These are phyloP conservation scores for Otus scops DNA, from an alignment of 2,797 vertebrate species.

Conservation along the genomic window DNA sequence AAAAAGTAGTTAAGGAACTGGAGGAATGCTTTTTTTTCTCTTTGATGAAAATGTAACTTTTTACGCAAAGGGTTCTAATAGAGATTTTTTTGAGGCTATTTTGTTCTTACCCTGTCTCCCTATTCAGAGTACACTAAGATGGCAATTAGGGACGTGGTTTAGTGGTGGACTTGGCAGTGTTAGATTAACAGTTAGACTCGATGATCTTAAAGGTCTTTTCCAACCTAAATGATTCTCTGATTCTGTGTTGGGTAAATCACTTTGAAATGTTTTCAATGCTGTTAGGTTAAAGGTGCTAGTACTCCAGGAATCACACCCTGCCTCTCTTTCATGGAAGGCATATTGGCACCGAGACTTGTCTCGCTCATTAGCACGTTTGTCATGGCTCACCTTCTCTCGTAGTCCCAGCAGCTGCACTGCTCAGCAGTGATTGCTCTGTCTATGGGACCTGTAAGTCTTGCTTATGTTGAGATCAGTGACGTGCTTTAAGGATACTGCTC, in stretches of 20 bases:
- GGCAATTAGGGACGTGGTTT: neutral
- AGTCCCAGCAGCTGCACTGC: neutral
- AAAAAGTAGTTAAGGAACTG: neutral
- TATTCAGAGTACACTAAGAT: neutral
- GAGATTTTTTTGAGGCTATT: neutral
- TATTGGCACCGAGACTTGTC: neutral
- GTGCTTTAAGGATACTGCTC: conserved; percentile 33
- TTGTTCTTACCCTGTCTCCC: neutral
- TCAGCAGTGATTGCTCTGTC: neutral
- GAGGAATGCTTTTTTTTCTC: neutral
- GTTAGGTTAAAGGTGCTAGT: neutral
- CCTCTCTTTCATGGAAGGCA: neutral
- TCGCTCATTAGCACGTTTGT: neutral
- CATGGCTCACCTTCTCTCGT: neutral
- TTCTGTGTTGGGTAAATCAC: neutral
- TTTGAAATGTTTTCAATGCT: neutral
- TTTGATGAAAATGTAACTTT: neutral
- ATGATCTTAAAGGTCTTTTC: neutral
- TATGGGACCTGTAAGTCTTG: neutral
- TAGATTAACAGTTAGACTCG: neutral
- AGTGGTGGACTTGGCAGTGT: neutral
- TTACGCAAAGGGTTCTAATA: neutral
- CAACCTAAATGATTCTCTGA: neutral
- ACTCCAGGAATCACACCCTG: neutral
- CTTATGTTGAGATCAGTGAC: neutral